Evolutionary conservation across 2,888 invertebrate genomes (phyloP), one percentile per base, ranked within the genome.

Genomic region (Pseudococcus jackbeardsleyi): DNA sequence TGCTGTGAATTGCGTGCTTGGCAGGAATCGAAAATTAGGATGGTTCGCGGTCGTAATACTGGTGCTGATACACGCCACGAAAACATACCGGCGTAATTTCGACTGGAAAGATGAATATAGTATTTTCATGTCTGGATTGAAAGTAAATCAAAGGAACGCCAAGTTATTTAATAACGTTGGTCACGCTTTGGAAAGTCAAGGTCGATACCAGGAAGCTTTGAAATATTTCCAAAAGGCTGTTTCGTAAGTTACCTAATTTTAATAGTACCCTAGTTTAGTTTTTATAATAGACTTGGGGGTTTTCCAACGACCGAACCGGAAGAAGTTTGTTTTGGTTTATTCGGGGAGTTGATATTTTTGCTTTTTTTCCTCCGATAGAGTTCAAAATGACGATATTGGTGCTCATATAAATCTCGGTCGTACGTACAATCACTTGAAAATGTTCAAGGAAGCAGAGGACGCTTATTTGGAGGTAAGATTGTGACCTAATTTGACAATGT

Each of bases 91-190:
- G 85, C 94, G 98, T 90, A 98, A 98, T 92, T 95, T 95, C 93
- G 98, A 98, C 92, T 98, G 98, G 98, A 94, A 95, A 92, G 95
- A 95, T 90, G 98, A 99, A 92, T 98, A 98, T 91, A 95, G 96
- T 33, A 95, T 99, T 91, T 99, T 98, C 92, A 96, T 96, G 93
- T 96, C 98, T 4, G 98, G 98, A 17, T 93, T 99, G 88, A 93
- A 93, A 91, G 95, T 97, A 84, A 98, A 97, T 91, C 95, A 95
- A 90, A 94, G 95, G 90, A 99, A 99, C 92, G 99, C 99, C 39
- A 99, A 99, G 92, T 93, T 99, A 39, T 99, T 97, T 92, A 99
- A 99, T 92, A 99, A 99, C 92, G 98, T 99, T 2, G 99, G 98
- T 0, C 98, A 99, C 92, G 98, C 98, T 0, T 92, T 99, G 90